These are phyloP conservation scores for Pleuronectes platessa DNA, from an alignment of 2,113 vertebrate genomes.

Conservation along the genomic window DNA sequence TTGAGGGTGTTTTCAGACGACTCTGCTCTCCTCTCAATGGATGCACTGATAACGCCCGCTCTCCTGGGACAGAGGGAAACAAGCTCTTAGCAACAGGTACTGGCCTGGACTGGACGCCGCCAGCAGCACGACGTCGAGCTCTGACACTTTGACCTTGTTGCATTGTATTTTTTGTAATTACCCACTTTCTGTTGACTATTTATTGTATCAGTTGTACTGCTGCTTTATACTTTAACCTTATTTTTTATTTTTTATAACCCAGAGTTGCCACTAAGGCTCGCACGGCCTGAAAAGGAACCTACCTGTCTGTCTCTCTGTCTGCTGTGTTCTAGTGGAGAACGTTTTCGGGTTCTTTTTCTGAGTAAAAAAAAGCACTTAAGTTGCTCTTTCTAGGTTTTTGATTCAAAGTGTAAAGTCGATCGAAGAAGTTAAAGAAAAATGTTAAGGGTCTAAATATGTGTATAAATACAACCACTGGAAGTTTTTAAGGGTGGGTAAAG, in stretches of 20 bases:
- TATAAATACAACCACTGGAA: slow-evolving; percentile 63
- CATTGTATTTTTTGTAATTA: slow-evolving; percentile 26
- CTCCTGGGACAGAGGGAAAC: slow-evolving; percentile 38
- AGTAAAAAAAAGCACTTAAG: slow-evolving; percentile 79
- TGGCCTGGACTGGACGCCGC: slow-evolving; percentile 45
- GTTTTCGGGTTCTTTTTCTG: slow-evolving; percentile 47
- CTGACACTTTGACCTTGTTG: slow-evolving; percentile 44
- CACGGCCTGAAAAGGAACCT: slow-evolving; percentile 56
- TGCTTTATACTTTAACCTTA: slow-evolving; percentile 59
- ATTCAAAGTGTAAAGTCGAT: slow-evolving; percentile 35
- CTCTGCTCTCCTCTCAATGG: slow-evolving; percentile 48
- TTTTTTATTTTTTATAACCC: slow-evolving; percentile 27
- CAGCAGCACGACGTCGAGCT: slow-evolving; percentile 31
- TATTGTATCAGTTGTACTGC: slow-evolving; percentile 67
- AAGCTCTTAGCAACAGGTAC: slow-evolving; percentile 59
- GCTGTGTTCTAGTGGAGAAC: slow-evolving; percentile 58
- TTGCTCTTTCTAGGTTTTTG: slow-evolving; percentile 57
- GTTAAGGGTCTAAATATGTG: slow-evolving; percentile 19
- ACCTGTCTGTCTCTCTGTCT: slow-evolving; percentile 74
- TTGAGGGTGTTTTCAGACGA: slow-evolving; percentile 38
- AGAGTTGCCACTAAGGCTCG: slow-evolving; percentile 49
- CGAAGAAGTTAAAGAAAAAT: slow-evolving; percentile 4
- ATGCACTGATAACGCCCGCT: slow-evolving; percentile 66
- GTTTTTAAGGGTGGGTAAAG: slow-evolving; percentile 19
- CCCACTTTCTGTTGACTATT: slow-evolving; percentile 62